These are phyloP conservation scores for Camponotus pennsylvanicus DNA, from an alignment of 1,140 invertebrate genomes.

Conservation along the genomic window DNA sequence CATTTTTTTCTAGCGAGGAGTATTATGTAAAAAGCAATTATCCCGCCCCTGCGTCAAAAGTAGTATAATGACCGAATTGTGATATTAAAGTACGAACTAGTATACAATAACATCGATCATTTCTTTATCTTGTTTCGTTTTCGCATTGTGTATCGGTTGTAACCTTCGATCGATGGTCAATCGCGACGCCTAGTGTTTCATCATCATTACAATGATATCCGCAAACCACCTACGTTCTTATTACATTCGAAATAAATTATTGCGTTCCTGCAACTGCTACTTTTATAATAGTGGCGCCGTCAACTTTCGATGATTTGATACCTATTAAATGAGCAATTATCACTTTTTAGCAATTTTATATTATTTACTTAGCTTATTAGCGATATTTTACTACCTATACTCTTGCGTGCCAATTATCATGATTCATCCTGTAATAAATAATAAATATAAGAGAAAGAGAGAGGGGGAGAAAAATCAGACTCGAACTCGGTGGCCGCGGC, in stretches of 20 bases:
- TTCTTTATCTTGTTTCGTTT: slow-evolving; percentile 15
- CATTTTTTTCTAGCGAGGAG: not conserved
- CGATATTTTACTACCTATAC: no score
- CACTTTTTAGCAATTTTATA: not conserved
- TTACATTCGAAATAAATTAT: slow-evolving; percentile 4
- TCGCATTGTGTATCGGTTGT: not conserved
- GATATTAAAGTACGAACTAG: not conserved
- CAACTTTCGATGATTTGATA: not conserved
- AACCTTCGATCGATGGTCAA: slow-evolving; percentile 34
- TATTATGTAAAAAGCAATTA: not conserved
- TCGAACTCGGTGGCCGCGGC: not conserved
- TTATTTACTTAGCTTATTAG: not conserved
- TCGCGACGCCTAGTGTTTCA: slow-evolving; percentile 19
- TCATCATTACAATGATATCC: not conserved
- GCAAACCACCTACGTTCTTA: slow-evolving; percentile 35
- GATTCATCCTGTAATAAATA: no score
- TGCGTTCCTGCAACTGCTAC: not conserved
- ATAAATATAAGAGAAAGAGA: not conserved
- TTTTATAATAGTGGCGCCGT: not conserved
- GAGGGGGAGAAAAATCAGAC: not conserved
- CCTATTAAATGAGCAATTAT: not conserved
- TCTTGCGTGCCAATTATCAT: no score
- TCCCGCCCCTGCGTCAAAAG: not conserved
- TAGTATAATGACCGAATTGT: not conserved
- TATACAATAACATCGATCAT: not conserved